Base-by-base conservation (phyloP, 2,888 invertebrate genomes). In the Tachina fera region DNA sequence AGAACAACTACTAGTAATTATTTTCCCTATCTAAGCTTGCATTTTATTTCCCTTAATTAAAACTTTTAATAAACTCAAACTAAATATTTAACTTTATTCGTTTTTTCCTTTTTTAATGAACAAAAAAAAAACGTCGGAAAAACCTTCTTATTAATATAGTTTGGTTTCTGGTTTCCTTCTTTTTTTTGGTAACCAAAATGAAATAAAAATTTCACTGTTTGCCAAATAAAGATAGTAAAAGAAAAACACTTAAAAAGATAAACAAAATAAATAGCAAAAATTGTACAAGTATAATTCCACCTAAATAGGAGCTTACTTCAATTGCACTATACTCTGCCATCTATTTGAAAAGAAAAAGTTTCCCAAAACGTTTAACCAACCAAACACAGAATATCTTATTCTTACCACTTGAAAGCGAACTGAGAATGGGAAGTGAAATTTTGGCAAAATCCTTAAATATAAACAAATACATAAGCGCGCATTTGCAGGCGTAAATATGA, bases 261-360 rank as follows among this genome's bases (percentile, higher is more conserved):
- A 88, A 87, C 86, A 87, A 88, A 87, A 87, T 87, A 88, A 88
- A 88, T 88, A 84, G 85, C 71, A 74, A 72, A 82, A 87, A 80
- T 83, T 67, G 45, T 83, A 87, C 56, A 75, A 68, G 63, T 75
- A 79, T 74, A 80, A 86, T 79, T 65, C 68, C 51, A 75, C 75
- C 58, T 63, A 80, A 71, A 81, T 77, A 87, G 72, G 78, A 70
- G 76, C 80, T 84, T 81, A 75, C 49, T 61, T 58, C 71, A 70
- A 71, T 45, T 70, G 78, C 43, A 83, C 2, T 13, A 5, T 39
- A 41, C 63, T 10, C 56, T 43, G 11, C 16, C 41, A 22, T 19
- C 11, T 9, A 53, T 5, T 6, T 8, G 2, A 9, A 4, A 13
- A 49, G 49, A 8, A 19, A 13, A 70, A 58, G 8, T 49, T 77